Conservation (phyloP, 2,888 invertebrate genomes). For the Apodemia hepburni region DNA sequence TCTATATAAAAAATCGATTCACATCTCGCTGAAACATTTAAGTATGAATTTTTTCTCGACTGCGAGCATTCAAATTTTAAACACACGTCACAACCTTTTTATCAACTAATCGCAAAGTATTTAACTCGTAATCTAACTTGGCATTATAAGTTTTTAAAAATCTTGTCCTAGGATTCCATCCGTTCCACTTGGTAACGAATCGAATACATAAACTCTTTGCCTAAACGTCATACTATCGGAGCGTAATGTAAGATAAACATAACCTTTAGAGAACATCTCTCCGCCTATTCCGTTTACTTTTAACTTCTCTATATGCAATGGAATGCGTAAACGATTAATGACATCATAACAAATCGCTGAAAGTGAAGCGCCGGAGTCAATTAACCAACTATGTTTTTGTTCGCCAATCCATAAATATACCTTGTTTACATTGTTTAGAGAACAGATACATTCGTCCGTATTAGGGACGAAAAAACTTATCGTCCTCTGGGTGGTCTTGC, state of each 20-base stretch:
- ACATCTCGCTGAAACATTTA: conserved; percentile 3
- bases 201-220: no score
- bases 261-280: conserved; percentile 1
- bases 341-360: neutral
- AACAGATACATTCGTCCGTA: no score
- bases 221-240: neutral
- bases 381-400: conserved; percentile 5
- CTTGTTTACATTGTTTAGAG: neutral
- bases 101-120: conserved; percentile 2
- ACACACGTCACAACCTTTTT: neutral
- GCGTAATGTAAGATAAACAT: conserved; percentile 2
- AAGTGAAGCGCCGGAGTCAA: neutral
- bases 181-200: no score
- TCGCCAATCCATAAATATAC: neutral
- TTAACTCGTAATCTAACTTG: conserved; percentile 8
- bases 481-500: neutral
- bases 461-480: no score
- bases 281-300: conserved; percentile 2
- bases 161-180: neutral
- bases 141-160: conserved; percentile 8
- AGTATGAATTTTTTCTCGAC: neutral
- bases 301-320: neutral
- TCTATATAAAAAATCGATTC: neutral
- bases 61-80: neutral
- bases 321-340: neutral